Conservation (phyloP, 2,888 invertebrate species). For the Entomobrya proxima region DNA sequence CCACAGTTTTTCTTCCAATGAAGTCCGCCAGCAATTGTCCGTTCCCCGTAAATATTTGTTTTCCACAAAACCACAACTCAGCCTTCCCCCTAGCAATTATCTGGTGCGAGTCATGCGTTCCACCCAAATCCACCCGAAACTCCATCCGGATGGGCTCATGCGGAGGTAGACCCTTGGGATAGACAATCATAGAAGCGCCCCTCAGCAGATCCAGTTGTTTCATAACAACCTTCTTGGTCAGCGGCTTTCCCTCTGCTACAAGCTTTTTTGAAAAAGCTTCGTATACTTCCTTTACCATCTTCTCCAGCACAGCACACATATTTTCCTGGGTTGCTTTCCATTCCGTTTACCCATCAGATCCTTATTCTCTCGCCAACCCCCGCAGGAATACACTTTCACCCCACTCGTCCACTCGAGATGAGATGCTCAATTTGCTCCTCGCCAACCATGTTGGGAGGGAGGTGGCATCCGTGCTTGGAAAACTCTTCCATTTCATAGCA, state of each 20-base stretch:
- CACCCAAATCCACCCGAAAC: slow-evolving; percentile 90
- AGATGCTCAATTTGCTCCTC: slow-evolving; percentile 93
- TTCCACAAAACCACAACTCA: slow-evolving; percentile 94
- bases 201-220: slow-evolving; percentile 88
- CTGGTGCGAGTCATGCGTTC: slow-evolving; percentile 83
- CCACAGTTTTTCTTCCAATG: slow-evolving; percentile 87
- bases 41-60: slow-evolving; percentile 84
- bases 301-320: slow-evolving; percentile 87
- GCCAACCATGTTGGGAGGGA: slow-evolving; percentile 93
- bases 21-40: slow-evolving; percentile 85
- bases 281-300: slow-evolving; percentile 87
- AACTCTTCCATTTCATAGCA: slow-evolving; percentile 90
- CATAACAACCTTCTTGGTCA: slow-evolving; percentile 86
- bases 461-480: slow-evolving; percentile 88
- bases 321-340: slow-evolving; percentile 87
- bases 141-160: slow-evolving; percentile 93
- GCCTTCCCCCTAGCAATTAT: slow-evolving; percentile 79
- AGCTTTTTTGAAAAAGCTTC: slow-evolving; percentile 88
- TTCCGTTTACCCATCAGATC: slow-evolving; percentile 87
- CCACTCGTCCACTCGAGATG: slow-evolving; percentile 91
- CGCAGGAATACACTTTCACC: slow-evolving; percentile 90
- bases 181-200: slow-evolving; percentile 93
- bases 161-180: slow-evolving; percentile 95
- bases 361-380: slow-evolving; percentile 81
- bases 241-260: slow-evolving; percentile 82